These are phyloP conservation scores for Strongylocentrotus purpuratus DNA, from an alignment of 35 echinoderm and acorn worm genomes.

Conservation along the genomic window DNA sequence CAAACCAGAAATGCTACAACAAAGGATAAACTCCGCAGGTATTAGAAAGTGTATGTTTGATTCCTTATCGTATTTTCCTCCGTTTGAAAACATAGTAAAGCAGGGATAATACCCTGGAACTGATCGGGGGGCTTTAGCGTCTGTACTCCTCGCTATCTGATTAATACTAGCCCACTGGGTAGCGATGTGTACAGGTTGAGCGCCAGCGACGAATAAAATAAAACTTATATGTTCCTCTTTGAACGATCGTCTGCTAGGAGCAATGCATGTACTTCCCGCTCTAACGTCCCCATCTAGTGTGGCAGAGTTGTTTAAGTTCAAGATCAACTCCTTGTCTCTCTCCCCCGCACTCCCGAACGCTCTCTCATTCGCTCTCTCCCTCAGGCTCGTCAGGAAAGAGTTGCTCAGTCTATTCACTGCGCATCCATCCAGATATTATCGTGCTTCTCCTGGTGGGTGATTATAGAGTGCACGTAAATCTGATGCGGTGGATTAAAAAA, in stretches of 20 bases:
- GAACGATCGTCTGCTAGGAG: not conserved
- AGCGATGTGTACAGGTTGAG: not conserved
- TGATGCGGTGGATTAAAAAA: not conserved
- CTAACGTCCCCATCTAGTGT: not conserved
- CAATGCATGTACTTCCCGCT: not conserved
- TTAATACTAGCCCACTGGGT: not conserved
- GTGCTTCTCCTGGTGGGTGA: not conserved
- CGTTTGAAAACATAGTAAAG: not conserved
- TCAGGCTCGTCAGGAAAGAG: not conserved
- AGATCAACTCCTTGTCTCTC: not conserved
- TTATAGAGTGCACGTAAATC: not conserved
- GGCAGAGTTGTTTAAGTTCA: not conserved
- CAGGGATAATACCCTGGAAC: not conserved
- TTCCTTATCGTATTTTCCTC: not conserved
- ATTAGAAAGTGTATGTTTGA: not conserved
- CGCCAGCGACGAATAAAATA: not conserved
- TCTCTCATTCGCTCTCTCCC: not conserved
- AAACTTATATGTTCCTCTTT: not conserved
- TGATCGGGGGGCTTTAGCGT: not conserved
- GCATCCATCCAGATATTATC: not conserved
- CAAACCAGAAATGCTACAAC: not conserved
- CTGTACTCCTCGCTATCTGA: not conserved
- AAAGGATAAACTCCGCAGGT: not conserved
- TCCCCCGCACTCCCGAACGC: not conserved
- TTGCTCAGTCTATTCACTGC: not conserved